Evolutionary conservation across 2,113 vertebrate genomes (phyloP), one percentile per base, ranked within the genome.

Genomic region (Lagopus muta): DNA sequence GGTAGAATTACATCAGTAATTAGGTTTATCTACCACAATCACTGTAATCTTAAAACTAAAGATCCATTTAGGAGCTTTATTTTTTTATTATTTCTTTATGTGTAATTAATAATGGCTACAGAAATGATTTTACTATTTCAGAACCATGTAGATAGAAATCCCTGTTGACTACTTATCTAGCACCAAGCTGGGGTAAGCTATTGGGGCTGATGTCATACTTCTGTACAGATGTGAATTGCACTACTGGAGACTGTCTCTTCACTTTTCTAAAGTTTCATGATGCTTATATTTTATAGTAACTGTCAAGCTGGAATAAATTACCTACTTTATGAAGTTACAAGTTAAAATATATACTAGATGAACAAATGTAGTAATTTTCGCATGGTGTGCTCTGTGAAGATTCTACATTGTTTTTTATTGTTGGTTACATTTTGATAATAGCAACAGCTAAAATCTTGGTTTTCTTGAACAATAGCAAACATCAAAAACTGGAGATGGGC

Each of bases 401-500:
- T 24, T 55, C 2, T 25, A 32, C 25, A 8, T 78, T 79, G 38
- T 1, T 14, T 77, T 92, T 84, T 88, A 77, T 86, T 90, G 11
- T 69, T 80, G 48, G 36, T 89, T 94, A 86, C 28, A 50, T 86
- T 92, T 86, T 71, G 48, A 76, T 90, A 91, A 66, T 24, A 89
- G 57, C 40, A 93, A 92, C 38, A 86, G 34, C 61, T 93, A 81
- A 67, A 82, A 54, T 69, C n/a, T 75, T 13, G 1, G 45, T 70
- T 82, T 89, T 92, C 58, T 92, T 75, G 64, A 43, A 43, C 50
- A 91, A 91, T 20, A 92, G 16, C 30, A 80, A 92, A 67, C 47
- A 52, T 95, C 42, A 91, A 92, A 82, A 91, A 80, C 50, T 85
- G 67, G 82, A 86, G 32, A 73, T 85, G 94, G 94, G 95, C 81